phyloP scores from a whole-genome alignment of 2,888 invertebrate species.

The Harmothoe impar region DNA sequence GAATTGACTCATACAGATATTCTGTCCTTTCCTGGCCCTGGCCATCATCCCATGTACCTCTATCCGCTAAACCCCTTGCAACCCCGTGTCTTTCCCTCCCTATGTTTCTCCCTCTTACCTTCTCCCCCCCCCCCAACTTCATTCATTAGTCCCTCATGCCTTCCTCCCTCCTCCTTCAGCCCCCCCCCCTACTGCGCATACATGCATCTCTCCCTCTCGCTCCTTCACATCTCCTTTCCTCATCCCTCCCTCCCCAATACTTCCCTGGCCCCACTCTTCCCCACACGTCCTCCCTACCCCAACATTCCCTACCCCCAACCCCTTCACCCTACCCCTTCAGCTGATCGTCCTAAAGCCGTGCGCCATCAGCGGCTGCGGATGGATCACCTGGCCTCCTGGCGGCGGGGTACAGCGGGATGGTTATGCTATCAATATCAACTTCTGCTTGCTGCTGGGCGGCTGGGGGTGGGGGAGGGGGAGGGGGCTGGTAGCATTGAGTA shows the following conservation, averaged over 20 bases:
- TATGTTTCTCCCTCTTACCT: too few relatives aligned
- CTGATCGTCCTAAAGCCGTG: background rate
- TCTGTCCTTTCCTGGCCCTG: too few relatives aligned
- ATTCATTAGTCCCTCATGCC: too few relatives aligned
- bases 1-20: too few relatives aligned
- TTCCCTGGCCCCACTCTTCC: background rate
- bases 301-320: background rate
- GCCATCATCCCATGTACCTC: too few relatives aligned
- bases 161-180: too few relatives aligned
- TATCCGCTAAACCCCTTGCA: too few relatives aligned
- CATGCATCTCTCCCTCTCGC: too few relatives aligned
- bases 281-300: background rate
- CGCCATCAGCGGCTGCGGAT: background rate
- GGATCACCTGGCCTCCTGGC: background rate
- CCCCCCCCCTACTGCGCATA: too few relatives aligned
- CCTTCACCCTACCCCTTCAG: background rate
- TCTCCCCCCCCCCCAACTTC: too few relatives aligned
- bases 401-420: slow-evolving; percentile 13
- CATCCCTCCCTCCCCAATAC: background rate
- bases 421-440: slow-evolving; percentile 47
- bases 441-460: background rate
- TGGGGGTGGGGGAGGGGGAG: background rate
- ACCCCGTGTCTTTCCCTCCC: too few relatives aligned
- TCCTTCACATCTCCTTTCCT: too few relatives aligned
- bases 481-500: background rate